Base-by-base conservation (phyloP, 2,113 vertebrate species). In the Onychorhynchus coronatus region DNA sequence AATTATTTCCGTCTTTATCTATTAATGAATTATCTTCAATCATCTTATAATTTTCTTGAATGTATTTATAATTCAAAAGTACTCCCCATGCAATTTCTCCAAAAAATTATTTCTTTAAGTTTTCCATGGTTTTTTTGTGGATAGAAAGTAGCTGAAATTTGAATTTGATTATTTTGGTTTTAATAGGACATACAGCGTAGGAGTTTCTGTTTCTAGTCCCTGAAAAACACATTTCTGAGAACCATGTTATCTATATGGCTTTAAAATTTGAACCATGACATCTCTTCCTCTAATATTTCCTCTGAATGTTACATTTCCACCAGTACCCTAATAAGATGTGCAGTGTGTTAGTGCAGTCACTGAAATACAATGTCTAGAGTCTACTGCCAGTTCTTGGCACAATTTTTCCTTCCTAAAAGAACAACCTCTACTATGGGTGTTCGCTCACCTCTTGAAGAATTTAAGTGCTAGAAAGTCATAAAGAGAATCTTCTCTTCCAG, bases 21-120 rank as follows among this genome's bases (percentile, higher is more conserved):
- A 94, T 94, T 96, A 96, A 97, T 94, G 90, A 97, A 93, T 93
- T 96, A 95, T 96, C 94, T 93, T 95, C 94, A 96, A 91, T 95
- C 95, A 96, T 93, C 91, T 95, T 90, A 94, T 91, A 95, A 96
- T 97, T 93, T 94, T 96, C 92, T 94, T 88, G 55, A 94, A 86
- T 49, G 85, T 95, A 93, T 93, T 96, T 95, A 88, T 91, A 96
- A 96, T 97, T 94, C 85, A 89, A 80, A 96, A 96, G 83, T 92
- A 94, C 62, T 97, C 95, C 92, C 96, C 41, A 84, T 65, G 74
- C 79, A 94, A 96, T 94, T 95, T 97, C 75, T 90, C 83, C 0
- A 96, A 96, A 95, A 96, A 95, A 89, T 88, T 72, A 85, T 96
- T 96, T 93, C 68, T 91, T 73, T 86, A 81, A 92, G 95, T 67